Conservation (phyloP, 2,113 vertebrate species). For the Tetrao urogallus region DNA sequence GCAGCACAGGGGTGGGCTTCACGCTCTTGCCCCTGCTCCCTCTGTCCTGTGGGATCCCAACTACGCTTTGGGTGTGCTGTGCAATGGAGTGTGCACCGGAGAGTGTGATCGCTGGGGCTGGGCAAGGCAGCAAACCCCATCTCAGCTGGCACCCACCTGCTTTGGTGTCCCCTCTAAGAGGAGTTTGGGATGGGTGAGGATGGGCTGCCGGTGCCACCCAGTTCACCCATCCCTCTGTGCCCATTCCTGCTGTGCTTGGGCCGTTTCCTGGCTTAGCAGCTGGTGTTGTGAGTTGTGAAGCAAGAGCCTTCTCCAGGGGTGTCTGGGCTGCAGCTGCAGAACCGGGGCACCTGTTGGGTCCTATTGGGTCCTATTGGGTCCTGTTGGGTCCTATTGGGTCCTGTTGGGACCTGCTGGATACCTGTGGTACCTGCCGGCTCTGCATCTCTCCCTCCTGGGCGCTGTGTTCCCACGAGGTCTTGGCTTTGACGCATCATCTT, state of each 20-base stretch:
- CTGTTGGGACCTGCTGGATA: too few relatives aligned
- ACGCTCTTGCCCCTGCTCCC: accelerated
- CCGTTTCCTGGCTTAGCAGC: background rate
- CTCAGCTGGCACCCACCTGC: background rate
- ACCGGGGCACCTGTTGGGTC: background rate
- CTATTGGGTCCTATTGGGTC: background rate
- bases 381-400: background rate
- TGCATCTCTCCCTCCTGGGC: background rate
- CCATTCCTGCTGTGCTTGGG: accelerated
- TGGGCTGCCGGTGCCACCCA: accelerated
- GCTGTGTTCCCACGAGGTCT: accelerated
- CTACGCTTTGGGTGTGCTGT: background rate
- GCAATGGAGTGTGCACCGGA: accelerated
- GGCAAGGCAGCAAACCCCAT: background rate
- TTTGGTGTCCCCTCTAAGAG: background rate
- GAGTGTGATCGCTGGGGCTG: background rate
- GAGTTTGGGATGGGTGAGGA: background rate
- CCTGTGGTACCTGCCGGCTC: too few relatives aligned
- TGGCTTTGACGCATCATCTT: accelerated
- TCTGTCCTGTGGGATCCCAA: accelerated
- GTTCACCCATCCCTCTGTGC: accelerated
- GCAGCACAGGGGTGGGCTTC: accelerated
- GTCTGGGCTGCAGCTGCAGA: background rate
- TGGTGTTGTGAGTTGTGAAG: background rate
- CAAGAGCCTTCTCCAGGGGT: background rate